Evolutionary conservation across 1,140 invertebrate genomes (phyloP).

Genomic region (Calephelis nemesis): DNA sequence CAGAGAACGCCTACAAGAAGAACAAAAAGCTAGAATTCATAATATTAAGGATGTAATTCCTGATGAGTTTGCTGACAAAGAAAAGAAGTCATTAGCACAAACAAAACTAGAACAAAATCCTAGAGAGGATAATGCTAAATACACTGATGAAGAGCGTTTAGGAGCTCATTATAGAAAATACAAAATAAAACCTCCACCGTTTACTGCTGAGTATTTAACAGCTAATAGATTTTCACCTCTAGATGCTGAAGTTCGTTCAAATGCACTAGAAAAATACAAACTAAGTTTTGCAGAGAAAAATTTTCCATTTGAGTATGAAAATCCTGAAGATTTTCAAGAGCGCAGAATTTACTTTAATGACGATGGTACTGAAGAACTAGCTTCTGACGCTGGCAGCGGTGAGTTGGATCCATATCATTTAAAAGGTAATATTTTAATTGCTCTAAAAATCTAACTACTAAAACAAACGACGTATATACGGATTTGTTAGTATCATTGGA

Average conservation of each 20-base stretch:
- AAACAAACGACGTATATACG: too few relatives aligned
- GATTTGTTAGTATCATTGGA: too few relatives aligned
- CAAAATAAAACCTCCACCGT: constrained; percentile 57
- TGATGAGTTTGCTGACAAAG: constrained; percentile 50
- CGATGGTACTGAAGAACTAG: constrained; percentile 64
- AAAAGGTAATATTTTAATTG: constrained; percentile 41
- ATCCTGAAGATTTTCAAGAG: constrained; percentile 77
- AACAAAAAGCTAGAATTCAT: constrained; percentile 42
- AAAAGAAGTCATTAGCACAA: constrained; percentile 62
- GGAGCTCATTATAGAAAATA: constrained; percentile 64
- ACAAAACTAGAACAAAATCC: constrained; percentile 27
- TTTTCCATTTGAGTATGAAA: constrained; percentile 70
- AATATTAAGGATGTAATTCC: constrained; percentile 31
- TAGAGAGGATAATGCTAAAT: constrained; percentile 42
- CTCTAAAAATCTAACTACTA: background rate
- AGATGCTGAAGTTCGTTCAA: constrained; percentile 65
- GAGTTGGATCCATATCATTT: constrained; percentile 57
- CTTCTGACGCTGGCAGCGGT: constrained; percentile 66
- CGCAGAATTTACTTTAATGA: constrained; percentile 78
- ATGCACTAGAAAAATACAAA: constrained; percentile 68
- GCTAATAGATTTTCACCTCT: constrained; percentile 59
- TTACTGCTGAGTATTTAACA: constrained; percentile 64
- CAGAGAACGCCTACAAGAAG: constrained; percentile 60
- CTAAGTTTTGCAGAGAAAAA: constrained; percentile 69
- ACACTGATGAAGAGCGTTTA: constrained; percentile 57